These are phyloP conservation scores for Beris morrisii DNA, from an alignment of 2,888 invertebrate genomes.

Conservation along the genomic window DNA sequence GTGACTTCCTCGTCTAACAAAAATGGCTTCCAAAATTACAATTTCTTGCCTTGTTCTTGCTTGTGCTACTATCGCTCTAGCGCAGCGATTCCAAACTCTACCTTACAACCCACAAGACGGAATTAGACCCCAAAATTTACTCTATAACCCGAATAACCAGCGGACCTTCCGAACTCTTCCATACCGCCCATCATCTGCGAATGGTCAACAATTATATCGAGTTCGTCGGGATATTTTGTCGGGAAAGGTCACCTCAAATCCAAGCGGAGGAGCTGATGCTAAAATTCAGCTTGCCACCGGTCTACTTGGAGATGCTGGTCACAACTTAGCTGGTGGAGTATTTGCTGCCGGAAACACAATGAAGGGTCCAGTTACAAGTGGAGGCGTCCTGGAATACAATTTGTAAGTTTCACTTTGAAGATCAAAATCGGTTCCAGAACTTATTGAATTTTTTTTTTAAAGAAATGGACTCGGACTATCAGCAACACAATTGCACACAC, in stretches of 20 bases:
- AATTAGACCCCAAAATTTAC: not conserved
- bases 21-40: slow-evolving; percentile 1
- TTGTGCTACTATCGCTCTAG: slow-evolving; percentile 7
- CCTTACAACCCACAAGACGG: not conserved
- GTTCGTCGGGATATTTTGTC: slow-evolving; percentile 7
- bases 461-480: slow-evolving; percentile 47
- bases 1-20: not conserved
- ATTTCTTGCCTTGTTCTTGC: not conserved
- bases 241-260: slow-evolving; percentile 42
- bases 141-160: not conserved
- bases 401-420: slow-evolving; percentile 42
- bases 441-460: not conserved
- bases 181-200: not conserved
- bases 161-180: not conserved
- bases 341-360: slow-evolving; percentile 45
- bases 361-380: slow-evolving; percentile 45
- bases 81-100: not conserved
- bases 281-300: slow-evolving; percentile 38
- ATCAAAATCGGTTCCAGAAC: too few relatives aligned
- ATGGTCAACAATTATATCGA: not conserved
- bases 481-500: slow-evolving; percentile 44
- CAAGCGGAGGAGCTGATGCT: slow-evolving; percentile 43
- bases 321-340: slow-evolving; percentile 44
- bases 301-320: slow-evolving; percentile 41
- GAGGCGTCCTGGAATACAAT: slow-evolving; percentile 45